A percentile compares a stretch with the other conserved stretches of the same genome.
Conservation (phyloP, 2,797 vertebrate genomes). For the Sebastiscus albofasciatus region DNA sequence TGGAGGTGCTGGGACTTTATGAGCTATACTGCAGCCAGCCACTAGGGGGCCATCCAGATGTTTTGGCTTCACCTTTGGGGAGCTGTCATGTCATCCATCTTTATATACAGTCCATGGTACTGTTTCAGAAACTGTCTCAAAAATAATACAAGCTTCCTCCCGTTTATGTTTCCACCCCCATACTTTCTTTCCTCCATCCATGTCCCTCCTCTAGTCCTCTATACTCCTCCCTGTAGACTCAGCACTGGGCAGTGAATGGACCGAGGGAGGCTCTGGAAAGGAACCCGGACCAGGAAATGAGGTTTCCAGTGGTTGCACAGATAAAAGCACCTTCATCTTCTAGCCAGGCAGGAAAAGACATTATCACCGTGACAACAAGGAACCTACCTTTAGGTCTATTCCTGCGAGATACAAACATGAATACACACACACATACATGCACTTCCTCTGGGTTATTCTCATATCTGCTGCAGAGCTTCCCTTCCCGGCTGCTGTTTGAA, state of each 20-base stretch:
- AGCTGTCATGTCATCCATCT: too few relatives aligned
- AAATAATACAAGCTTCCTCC: neutral
- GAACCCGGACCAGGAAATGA: constrained; percentile 72
- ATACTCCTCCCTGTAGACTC: constrained; percentile 32
- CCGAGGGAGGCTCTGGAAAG: constrained; percentile 46
- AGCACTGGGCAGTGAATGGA: constrained; percentile 28
- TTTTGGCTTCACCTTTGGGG: too few relatives aligned
- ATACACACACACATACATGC: neutral
- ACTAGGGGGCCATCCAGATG: too few relatives aligned
- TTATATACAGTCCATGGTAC: too few relatives aligned
- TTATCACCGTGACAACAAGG: constrained; percentile 63
- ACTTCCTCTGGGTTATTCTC: constrained; percentile 19
- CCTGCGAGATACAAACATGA: constrained; percentile 29
- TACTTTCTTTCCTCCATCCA: neutral
- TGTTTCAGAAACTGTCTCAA: neutral
- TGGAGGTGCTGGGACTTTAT: too few relatives aligned
- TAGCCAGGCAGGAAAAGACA: constrained; percentile 67
- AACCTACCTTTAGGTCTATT: constrained; percentile 41
- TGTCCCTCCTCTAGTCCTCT: neutral
- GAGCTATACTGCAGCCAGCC: too few relatives aligned
- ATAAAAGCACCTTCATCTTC: constrained; percentile 62
- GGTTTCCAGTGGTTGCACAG: constrained; percentile 70
- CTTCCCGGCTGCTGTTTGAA: constrained; percentile 8
- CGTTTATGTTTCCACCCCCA: neutral
- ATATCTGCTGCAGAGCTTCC: constrained; percentile 28